A percentile compares a stretch with the other conserved stretches of the same genome.
Conservation (phyloP, 1,140 invertebrate species). For the Tetraneura akinire region DNA sequence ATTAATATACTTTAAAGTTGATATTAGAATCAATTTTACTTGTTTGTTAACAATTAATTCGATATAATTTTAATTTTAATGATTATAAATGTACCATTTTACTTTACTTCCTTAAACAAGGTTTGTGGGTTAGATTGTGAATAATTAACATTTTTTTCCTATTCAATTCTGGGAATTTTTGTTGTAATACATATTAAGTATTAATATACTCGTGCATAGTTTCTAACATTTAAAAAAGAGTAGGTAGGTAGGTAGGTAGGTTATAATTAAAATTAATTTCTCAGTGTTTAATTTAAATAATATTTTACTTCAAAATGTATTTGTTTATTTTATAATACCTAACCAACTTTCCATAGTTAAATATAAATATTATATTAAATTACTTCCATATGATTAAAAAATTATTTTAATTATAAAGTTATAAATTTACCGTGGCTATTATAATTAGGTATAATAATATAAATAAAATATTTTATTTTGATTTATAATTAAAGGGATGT, state of each 20-base stretch:
- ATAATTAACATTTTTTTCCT: neutral
- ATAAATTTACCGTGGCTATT: too few species aligned
- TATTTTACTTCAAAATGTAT: neutral
- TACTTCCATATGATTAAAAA: too few species aligned
- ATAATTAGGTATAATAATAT: too few species aligned
- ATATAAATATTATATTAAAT: neutral
- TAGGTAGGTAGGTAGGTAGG: conserved; percentile 19
- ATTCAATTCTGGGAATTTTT: neutral
- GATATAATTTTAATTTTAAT: too few species aligned
- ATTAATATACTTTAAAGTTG: too few species aligned
- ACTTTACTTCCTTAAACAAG: neutral
- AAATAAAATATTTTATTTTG: too few species aligned
- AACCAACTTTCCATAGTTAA: conserved; percentile 16
- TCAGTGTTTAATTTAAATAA: neutral
- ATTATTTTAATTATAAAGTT: too few species aligned
- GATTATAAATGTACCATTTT: too few species aligned
- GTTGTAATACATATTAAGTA: conserved; percentile 24
- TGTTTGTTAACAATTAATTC: too few species aligned
- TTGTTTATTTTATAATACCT: conserved; percentile 10
- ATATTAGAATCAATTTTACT: too few species aligned
- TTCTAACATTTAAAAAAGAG: neutral
- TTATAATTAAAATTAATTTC: conserved; percentile 27
- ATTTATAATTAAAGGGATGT: too few species aligned
- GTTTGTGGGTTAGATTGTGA: neutral
- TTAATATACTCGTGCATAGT: conserved; percentile 38